Evolutionary conservation across 2,888 invertebrate species (phyloP).

Genomic region (Tachina lurida): DNA sequence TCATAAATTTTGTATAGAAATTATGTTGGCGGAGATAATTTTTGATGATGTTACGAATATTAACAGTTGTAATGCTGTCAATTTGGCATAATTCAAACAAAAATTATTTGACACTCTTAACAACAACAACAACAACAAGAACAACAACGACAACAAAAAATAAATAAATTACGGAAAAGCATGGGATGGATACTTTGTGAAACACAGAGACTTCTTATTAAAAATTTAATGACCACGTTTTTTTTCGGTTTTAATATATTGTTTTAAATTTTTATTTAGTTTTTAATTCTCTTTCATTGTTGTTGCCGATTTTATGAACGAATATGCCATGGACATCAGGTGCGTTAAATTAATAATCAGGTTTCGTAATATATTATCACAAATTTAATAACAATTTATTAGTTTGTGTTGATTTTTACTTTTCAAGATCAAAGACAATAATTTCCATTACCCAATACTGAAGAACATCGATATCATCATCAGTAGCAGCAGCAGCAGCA

Average conservation of each 20-base stretch:
- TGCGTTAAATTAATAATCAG: constrained; percentile 71
- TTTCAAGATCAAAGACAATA: constrained; percentile 68
- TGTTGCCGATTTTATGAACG: constrained; percentile 46
- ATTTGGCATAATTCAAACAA: not conserved
- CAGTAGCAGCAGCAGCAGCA: not conserved
- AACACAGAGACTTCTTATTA: not conserved
- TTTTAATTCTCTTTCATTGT: constrained; percentile 34
- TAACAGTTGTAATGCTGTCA: constrained; percentile 20
- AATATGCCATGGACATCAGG: constrained; percentile 72
- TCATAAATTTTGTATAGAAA: constrained; percentile 13
- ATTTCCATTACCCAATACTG: constrained; percentile 14
- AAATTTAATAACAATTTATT: constrained; percentile 62
- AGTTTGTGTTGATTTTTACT: constrained; percentile 51
- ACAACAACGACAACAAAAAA: too few species aligned
- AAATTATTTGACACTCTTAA: not conserved
- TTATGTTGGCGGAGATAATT: constrained; percentile 8
- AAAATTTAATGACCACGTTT: constrained; percentile 1
- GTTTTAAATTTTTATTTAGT: constrained; percentile 14
- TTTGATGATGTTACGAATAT: constrained; percentile 55
- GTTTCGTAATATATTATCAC: constrained; percentile 70
- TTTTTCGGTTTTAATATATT: not conserved
- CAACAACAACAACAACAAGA: too few species aligned
- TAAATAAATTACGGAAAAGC: not conserved
- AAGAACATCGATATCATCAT: not conserved
- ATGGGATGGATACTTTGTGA: not conserved